phyloP scores from a whole-genome alignment of 2,888 invertebrate genomes.

The Phanerotoma sp. region DNA sequence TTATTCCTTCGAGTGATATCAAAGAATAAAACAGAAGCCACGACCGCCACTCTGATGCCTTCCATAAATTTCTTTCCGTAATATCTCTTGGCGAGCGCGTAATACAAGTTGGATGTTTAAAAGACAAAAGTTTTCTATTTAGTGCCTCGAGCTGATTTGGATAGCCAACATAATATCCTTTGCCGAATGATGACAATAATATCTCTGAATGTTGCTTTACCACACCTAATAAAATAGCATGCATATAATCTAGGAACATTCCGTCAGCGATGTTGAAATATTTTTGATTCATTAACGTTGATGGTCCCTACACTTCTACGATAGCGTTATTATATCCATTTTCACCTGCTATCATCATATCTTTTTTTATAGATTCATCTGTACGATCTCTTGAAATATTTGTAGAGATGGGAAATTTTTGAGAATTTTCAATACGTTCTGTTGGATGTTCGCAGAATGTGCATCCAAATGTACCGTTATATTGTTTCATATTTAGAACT shows the following conservation, averaged over 20 bases:
- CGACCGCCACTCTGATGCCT: conserved; percentile 17
- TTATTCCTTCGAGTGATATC: conserved; percentile 19
- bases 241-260: conserved; percentile 20
- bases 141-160: conserved; percentile 17
- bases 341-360: background rate
- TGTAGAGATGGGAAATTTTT: conserved; percentile 21
- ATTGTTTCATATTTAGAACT: too few species aligned
- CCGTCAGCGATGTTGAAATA: conserved; percentile 21
- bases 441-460: background rate
- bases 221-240: conserved; percentile 18
- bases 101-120: conserved; percentile 13
- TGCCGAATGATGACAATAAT: background rate
- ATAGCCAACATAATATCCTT: conserved; percentile 23
- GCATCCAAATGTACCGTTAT: conserved; percentile 14
- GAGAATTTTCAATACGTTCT: background rate
- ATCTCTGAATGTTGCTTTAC: conserved; percentile 14
- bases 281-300: conserved; percentile 25
- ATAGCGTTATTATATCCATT: background rate
- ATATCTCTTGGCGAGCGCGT: conserved; percentile 8
- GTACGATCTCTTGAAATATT: conserved; percentile 8
- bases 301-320: conserved; percentile 20
- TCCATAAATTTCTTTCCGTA: conserved; percentile 9
- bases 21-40: conserved; percentile 1
- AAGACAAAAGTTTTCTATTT: conserved; percentile 9
- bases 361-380: conserved; percentile 6